Conservation (phyloP, 2,888 invertebrate species). For the Meliscaeva auricollis region DNA sequence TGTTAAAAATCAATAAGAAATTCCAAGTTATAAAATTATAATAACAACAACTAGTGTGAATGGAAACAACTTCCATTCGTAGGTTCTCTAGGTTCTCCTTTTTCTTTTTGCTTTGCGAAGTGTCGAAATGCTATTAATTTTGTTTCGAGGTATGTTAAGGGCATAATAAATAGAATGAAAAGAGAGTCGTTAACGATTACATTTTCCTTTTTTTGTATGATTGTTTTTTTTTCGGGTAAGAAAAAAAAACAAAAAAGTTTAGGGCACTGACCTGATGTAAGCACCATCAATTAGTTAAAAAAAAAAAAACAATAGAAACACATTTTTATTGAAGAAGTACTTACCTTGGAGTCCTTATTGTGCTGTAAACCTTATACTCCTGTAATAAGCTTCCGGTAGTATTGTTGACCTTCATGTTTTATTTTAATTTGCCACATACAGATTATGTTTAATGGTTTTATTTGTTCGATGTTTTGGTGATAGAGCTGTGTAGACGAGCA, state of each 20-base stretch:
- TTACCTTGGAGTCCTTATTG: no score
- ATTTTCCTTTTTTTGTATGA: neutral
- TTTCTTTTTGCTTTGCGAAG: neutral
- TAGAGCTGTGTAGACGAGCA: no score
- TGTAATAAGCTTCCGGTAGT: no score
- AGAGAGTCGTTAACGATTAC: neutral
- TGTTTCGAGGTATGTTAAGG: neutral
- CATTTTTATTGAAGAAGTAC: no score
- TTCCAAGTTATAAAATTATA: neutral
- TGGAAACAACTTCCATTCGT: neutral
- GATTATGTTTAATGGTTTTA: no score
- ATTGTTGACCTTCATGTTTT: no score
- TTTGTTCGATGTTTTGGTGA: no score
- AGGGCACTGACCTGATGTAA: neutral
- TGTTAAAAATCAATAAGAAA: conserved; percentile 16
- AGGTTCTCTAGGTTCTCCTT: neutral
- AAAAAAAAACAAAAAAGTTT: no score
- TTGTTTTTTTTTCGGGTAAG: neutral
- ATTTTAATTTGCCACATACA: no score
- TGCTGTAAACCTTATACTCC: no score
- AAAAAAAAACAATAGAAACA: no score
- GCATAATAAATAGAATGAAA: neutral
- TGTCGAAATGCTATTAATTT: neutral
- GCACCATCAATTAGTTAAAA: no score
- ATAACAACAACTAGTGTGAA: neutral